Base-by-base conservation (phyloP, 2,888 invertebrate species). In the Hemaris fuciformis region DNA sequence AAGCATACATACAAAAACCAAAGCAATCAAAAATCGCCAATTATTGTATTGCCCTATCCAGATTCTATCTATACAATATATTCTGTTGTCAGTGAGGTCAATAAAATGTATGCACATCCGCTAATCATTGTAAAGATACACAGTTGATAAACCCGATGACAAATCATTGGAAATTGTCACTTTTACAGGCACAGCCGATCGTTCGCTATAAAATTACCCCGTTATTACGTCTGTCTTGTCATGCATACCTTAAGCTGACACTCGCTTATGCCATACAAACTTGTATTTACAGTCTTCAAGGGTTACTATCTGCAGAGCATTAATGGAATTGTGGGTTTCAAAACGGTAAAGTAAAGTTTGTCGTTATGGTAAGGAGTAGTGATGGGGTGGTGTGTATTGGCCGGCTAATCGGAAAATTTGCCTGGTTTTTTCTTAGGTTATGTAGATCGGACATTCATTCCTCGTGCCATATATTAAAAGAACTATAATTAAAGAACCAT, bases 151-250 rank as follows among this genome's bases (percentile, higher is more conserved):
- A 27, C 31, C 18, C 63, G 57, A 64, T 66, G 66, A 67, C 63
- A 58, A 64, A 65, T 66, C 64, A 64, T 61, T 63, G 43, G 60
- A 65, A 57, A 60, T 64, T 59, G 61, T 62, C 57, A 63, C 62
- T 63, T 64, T 63, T 57, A 66, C 66, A 64, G 65, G 15, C 31
- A 15, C 53, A 53, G 18, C 15, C 53, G 27, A 34, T 22, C 45
- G 27, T 20, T 59, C 15, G 53, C 41, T 65, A 68, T 65, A 66
- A 72, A 74, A 68, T 71, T 64, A 63, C 72, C 64, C 71, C 71
- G 74, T 73, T 75, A 75, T 77, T 76, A 75, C 66, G 71, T 73
- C 62, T 64, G 66, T 67, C 70, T 73, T 72, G 75, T 69, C 71
- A 73, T 73, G 73, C 71, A 71, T 64, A 67, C 66, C 68, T 67